A percentile compares a stretch with the other conserved stretches of the same genome.
These are phyloP conservation scores for Mesaphorura yosii DNA, from an alignment of 1,140 invertebrate species.

Conservation along the genomic window DNA sequence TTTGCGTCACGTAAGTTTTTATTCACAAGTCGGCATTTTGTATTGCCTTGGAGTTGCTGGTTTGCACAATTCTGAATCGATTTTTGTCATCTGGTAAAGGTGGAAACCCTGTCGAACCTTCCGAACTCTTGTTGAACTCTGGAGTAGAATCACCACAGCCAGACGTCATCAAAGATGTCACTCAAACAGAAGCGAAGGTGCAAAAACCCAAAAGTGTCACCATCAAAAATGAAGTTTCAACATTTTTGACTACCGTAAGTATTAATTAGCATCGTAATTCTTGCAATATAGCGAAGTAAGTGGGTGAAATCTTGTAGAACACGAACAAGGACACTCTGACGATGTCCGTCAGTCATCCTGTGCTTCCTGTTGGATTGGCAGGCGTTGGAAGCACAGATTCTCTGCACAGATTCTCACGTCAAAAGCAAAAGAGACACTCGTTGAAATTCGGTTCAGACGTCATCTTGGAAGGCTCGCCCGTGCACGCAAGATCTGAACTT, in stretches of 20 bases:
- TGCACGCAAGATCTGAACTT: constrained; percentile 6
- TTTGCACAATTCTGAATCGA: neutral
- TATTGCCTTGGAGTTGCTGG: too few species aligned
- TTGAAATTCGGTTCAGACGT: constrained; percentile 9
- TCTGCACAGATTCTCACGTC: constrained; percentile 12
- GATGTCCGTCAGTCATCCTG: constrained; percentile 32
- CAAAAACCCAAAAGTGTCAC: too few species aligned
- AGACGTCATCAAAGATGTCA: too few species aligned
- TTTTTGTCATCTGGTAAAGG: neutral
- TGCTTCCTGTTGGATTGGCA: constrained; percentile 12
- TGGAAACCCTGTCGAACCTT: neutral
- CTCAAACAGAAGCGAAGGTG: too few species aligned
- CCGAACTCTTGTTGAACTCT: constrained; percentile 2
- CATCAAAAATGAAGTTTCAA: neutral
- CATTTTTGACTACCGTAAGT: neutral
- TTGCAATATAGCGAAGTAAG: too few species aligned
- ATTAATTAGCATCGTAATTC: neutral
- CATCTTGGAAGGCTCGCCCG: constrained; percentile 2
- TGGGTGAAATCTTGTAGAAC: too few species aligned
- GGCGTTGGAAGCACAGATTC: constrained; percentile 29
- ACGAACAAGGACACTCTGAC: constrained; percentile 21
- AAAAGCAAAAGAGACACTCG: constrained; percentile 21
- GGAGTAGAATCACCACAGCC: neutral
- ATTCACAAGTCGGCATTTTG: too few species aligned
- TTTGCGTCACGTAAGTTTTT: too few species aligned